Evolutionary conservation across 1,140 invertebrate species (phyloP), one percentile per base, ranked within the genome.

Genomic region (Drosophila ogumai): DNA sequence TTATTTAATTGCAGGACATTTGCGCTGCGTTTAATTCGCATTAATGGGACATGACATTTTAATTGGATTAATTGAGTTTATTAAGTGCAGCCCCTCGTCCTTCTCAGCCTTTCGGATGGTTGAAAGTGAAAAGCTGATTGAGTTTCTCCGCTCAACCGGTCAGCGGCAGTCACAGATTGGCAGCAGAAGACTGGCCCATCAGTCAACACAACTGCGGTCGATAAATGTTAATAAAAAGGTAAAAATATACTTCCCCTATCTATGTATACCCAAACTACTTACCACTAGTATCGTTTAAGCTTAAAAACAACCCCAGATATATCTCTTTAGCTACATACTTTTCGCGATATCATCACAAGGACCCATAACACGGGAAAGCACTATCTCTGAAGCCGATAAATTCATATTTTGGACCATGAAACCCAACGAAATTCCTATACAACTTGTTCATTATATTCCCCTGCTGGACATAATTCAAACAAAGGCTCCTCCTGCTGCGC

Each of bases 31-130:
- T 84, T 88, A 87, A 87, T 84, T 75, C 72, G 85, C 76, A 81
- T 88, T 90, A 88, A 88, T 90, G 84, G 79, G 78, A 88, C 84
- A 90, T 88, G 84, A 90, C 84, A 81, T 88, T 90, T 90, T 88
- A 88, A 88, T 88, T 88, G 85, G 85, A 88, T 88, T 88, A 88
- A 88, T 90, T 88, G 81, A 78, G 74, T 85, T 85, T 81, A 90
- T 88, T 88, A 90, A 90, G 85, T 85, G 85, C 71, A 50, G 17
- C 34, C 36, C 22, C 43, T 0, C 44, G 17, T 43, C 31, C 19
- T 44, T 38, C 52, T 28, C 52, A 6, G 22, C 36, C 49, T 47
- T 54, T 22, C 65, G 10, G 22, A 34, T n/a, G 60, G 43, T 17
- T 40, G 66, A 65, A 80, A 85, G 76, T 72, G 49, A 67, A 69